Conservation (phyloP, 2,888 invertebrate genomes). For the Epirrhoe alternata region DNA sequence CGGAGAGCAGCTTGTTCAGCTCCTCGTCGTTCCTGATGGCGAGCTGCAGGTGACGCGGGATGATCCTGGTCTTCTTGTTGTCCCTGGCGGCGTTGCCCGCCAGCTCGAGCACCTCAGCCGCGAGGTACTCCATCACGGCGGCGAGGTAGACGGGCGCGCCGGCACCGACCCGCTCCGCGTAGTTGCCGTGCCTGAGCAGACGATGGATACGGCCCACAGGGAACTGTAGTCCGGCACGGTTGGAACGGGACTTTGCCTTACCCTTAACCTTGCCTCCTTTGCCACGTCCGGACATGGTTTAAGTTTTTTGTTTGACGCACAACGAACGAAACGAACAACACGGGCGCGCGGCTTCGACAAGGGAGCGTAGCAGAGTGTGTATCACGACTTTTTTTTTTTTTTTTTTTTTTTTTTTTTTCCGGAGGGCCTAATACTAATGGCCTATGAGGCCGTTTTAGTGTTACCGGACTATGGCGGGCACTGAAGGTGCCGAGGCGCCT, state of each 20-base stretch:
- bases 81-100: conserved; percentile 85
- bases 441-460: too few relatives aligned
- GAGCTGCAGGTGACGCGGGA: conserved; percentile 90
- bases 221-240: conserved; percentile 82
- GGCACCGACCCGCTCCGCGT: conserved; percentile 64
- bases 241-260: conserved; percentile 61
- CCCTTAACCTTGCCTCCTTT: conserved; percentile 15
- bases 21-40: conserved; percentile 93
- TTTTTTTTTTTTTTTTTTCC: too few relatives aligned
- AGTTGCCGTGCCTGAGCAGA: conserved; percentile 85
- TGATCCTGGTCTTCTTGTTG: conserved; percentile 88
- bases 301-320: background rate
- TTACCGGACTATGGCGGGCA: too few relatives aligned
- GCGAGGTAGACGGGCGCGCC: conserved; percentile 81
- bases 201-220: conserved; percentile 78
- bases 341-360: conserved; percentile 2
- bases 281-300: conserved; percentile 11
- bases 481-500: too few relatives aligned
- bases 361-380: background rate
- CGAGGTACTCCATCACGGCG: conserved; percentile 87
- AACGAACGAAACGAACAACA: background rate
- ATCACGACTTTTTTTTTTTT: too few relatives aligned
- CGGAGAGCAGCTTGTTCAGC: conserved; percentile 89
- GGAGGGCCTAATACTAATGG: too few relatives aligned
- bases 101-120: conserved; percentile 66